Evolutionary conservation across 2,888 invertebrate species (phyloP).

Genomic region (Copidosoma aretas): DNA sequence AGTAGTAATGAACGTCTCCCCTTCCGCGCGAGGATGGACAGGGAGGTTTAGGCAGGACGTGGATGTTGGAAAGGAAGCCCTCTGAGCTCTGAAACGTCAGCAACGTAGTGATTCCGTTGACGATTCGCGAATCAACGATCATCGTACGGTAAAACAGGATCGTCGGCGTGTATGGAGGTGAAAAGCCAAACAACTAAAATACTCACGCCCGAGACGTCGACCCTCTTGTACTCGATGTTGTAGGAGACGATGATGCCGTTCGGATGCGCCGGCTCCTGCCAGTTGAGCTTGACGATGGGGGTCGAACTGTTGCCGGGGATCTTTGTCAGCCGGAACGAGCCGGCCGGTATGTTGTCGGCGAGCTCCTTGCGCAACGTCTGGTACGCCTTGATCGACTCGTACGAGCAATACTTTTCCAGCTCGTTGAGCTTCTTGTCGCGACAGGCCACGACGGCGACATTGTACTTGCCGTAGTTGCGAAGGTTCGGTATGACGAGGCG

Average conservation of each 20-base stretch:
- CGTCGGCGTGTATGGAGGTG: too few relatives aligned
- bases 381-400: conserved; percentile 61
- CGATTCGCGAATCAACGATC: too few relatives aligned
- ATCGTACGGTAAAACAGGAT: too few relatives aligned
- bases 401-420: conserved; percentile 66
- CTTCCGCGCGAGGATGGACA: too few relatives aligned
- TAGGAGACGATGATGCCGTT: conserved; percentile 90
- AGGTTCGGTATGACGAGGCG: conserved; percentile 68
- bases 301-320: conserved; percentile 55
- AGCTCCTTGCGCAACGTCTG: conserved; percentile 63
- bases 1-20: too few relatives aligned
- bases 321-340: conserved; percentile 48
- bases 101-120: too few relatives aligned
- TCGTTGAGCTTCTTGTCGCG: conserved; percentile 67
- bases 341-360: conserved; percentile 57
- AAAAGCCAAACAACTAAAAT: too few relatives aligned
- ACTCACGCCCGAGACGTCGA: conserved; percentile 73
- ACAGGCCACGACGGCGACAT: conserved; percentile 79
- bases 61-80: too few relatives aligned
- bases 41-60: too few relatives aligned
- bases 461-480: conserved; percentile 80
- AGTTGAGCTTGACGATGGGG: conserved; percentile 72
- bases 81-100: too few relatives aligned
- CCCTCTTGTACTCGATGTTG: conserved; percentile 75
- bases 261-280: conserved; percentile 83